These are phyloP conservation scores for Sceliomorpha sp. DNA, from an alignment of 2,888 invertebrate species.

Conservation along the genomic window DNA sequence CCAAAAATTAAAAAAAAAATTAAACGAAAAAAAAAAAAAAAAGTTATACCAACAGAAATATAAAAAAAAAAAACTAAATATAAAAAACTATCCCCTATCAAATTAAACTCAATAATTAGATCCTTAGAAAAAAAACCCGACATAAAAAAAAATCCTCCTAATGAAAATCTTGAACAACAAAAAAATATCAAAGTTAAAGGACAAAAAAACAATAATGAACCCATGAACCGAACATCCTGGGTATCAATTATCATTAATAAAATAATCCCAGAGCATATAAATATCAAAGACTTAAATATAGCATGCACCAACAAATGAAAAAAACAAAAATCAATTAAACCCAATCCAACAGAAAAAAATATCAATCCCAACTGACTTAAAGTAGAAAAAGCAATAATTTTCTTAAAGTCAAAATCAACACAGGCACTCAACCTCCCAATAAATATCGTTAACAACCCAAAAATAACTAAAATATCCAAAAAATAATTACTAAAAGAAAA, in stretches of 20 bases:
- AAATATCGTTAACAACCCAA: constrained; percentile 83
- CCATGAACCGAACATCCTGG: constrained; percentile 86
- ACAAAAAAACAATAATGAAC: constrained; percentile 80
- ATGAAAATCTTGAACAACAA: constrained; percentile 83
- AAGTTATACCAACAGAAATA: constrained; percentile 27
- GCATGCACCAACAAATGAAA: constrained; percentile 88
- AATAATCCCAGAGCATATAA: constrained; percentile 86
- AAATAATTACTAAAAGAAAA: constrained; percentile 58
- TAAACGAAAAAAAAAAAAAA: constrained; percentile 78
- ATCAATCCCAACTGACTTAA: constrained; percentile 89
- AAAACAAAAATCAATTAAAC: constrained; percentile 83
- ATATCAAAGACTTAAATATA: constrained; percentile 88
- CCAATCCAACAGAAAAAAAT: constrained; percentile 84
- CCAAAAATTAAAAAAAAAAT: constrained; percentile 54
- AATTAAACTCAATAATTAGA: constrained; percentile 76
- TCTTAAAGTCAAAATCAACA: constrained; percentile 87
- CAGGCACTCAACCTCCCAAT: constrained; percentile 83
- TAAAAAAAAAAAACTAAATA: constrained; percentile 6
- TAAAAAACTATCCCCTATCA: constrained; percentile 51
- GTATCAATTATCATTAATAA: constrained; percentile 85
- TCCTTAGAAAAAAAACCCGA: constrained; percentile 83
- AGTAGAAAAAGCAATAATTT: constrained; percentile 89
- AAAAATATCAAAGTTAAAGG: constrained; percentile 83
- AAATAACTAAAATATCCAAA: constrained; percentile 58
- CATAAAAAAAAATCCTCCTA: constrained; percentile 85